phyloP scores from a whole-genome alignment of 2,797 vertebrate genomes.

The Chanos chanos region DNA sequence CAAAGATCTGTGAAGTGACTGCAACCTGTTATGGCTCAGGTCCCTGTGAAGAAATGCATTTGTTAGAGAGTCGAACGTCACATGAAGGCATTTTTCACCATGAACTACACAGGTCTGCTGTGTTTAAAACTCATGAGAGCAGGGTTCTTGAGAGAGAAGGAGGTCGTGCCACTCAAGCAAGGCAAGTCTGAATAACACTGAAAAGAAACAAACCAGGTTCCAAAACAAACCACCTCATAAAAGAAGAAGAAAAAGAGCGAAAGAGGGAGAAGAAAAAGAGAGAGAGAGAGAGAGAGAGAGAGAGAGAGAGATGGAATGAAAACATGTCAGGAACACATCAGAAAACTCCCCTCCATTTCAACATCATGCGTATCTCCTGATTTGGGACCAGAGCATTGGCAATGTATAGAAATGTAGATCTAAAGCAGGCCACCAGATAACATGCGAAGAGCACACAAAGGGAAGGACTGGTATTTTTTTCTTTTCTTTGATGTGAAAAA shows the following conservation, averaged over 20 bases:
- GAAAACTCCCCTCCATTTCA: no score
- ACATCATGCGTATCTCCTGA: no score
- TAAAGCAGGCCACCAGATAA: conserved; percentile 67
- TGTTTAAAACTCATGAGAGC: no score
- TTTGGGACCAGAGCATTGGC: no score
- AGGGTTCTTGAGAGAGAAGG: not conserved
- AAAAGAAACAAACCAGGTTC: conserved; percentile 22
- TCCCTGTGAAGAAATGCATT: conserved; percentile 73
- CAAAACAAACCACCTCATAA: conserved; percentile 33
- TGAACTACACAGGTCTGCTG: not conserved
- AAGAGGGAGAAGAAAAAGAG: not conserved
- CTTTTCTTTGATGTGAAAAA: conserved; percentile 40
- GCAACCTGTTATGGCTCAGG: conserved; percentile 90
- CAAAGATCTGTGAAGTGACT: conserved; percentile 75
- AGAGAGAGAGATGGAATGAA: not conserved
- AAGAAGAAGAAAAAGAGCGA: no score
- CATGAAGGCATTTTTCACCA: conserved; percentile 34
- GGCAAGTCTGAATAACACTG: not conserved
- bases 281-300: not conserved
- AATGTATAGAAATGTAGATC: no score
- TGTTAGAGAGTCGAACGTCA: conserved; percentile 40
- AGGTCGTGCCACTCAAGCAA: not conserved
- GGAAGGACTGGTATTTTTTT: conserved; percentile 14
- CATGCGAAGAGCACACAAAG: conserved; percentile 5
- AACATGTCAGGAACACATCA: not conserved